phyloP scores from a whole-genome alignment of 2,113 vertebrate species.

The Chlorocebus sabaeus region DNA sequence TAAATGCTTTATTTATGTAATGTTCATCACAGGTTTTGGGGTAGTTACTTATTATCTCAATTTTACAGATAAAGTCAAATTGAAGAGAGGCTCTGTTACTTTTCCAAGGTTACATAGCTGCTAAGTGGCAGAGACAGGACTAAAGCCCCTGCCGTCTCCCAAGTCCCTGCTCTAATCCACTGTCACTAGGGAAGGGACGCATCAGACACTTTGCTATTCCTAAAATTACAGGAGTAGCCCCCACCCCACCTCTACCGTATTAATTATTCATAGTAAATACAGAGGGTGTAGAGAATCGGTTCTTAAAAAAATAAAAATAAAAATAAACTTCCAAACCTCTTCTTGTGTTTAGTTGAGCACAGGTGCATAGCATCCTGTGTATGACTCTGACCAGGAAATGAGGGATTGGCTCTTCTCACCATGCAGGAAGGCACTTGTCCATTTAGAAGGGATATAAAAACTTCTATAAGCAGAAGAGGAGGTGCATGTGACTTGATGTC shows the following conservation, averaged over 20 bases:
- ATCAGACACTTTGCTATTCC: neutral
- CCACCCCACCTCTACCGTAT: neutral
- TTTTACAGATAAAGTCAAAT: neutral
- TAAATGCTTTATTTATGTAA: neutral
- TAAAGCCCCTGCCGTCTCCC: neutral
- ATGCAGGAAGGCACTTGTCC: rapidly evolving
- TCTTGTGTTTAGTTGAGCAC: neutral
- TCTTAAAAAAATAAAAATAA: no score
- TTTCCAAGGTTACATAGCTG: neutral
- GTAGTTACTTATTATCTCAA: neutral
- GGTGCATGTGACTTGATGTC: neutral
- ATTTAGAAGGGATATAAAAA: neutral
- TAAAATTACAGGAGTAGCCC: neutral
- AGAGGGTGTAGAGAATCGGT: neutral
- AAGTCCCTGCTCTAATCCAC: neutral
- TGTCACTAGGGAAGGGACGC: rapidly evolving
- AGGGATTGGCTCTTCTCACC: rapidly evolving
- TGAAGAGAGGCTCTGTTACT: neutral
- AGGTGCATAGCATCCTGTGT: neutral
- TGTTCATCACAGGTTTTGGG: neutral
- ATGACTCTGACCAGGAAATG: neutral
- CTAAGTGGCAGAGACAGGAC: neutral
- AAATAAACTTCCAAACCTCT: neutral
- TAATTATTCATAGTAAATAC: neutral
- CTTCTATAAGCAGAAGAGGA: neutral